These are phyloP conservation scores for Melitaea cinxia DNA, from an alignment of 1,140 invertebrate species.

Conservation along the genomic window DNA sequence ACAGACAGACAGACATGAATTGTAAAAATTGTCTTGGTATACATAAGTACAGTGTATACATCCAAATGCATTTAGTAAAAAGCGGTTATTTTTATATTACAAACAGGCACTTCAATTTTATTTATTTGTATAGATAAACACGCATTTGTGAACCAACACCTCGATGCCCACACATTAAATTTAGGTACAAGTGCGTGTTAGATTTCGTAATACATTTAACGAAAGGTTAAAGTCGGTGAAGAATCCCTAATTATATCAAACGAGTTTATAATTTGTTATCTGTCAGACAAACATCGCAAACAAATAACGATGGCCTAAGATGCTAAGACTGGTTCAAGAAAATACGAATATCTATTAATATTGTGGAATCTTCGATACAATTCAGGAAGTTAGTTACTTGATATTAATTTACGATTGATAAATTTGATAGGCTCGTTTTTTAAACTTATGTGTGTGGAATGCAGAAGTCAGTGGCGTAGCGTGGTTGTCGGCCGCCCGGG, in stretches of 20 bases:
- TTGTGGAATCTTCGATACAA: slow-evolving; percentile 5
- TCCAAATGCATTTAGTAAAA: no score
- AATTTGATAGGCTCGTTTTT: neutral
- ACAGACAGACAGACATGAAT: slow-evolving; percentile 26
- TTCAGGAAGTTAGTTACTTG: slow-evolving; percentile 5
- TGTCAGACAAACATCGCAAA: slow-evolving; percentile 2
- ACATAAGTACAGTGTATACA: no score
- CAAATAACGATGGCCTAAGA: slow-evolving; percentile 11
- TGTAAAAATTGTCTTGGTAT: no score
- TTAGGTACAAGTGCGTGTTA: neutral
- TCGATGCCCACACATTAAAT: neutral
- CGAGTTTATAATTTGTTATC: slow-evolving; percentile 14
- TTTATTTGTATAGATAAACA: neutral
- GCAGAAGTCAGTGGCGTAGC: no score
- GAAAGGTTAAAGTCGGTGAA: slow-evolving; percentile 23
- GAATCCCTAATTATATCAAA: slow-evolving; percentile 12
- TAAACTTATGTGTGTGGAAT: neutral
- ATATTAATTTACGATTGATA: neutral
- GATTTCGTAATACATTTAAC: slow-evolving; percentile 13
- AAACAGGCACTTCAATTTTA: neutral
- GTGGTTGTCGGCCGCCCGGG: no score
- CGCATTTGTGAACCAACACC: neutral
- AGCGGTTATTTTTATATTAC: no score
- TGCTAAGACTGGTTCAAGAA: no score
- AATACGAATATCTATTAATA: no score